Evolutionary conservation across 2,113 vertebrate species (phyloP).

Genomic region (Phaetusa simplex): DNA sequence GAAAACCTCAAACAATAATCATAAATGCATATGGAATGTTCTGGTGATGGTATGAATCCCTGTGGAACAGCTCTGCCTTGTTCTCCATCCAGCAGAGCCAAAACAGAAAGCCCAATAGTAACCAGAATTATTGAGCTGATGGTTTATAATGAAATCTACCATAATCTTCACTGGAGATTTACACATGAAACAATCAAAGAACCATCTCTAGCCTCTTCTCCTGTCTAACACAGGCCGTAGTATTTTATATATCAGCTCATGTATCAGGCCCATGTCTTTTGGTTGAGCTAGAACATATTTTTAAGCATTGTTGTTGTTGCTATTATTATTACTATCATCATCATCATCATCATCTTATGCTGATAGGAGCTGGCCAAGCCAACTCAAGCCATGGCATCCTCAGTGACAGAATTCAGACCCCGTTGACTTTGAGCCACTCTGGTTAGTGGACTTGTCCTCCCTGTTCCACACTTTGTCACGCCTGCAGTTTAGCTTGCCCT

Average conservation of each 20-base stretch:
- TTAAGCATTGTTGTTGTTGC: background rate
- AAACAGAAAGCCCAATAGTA: background rate
- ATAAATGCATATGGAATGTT: background rate
- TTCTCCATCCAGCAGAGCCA: background rate
- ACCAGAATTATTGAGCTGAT: background rate
- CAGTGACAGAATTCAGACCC: background rate
- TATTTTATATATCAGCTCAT: background rate
- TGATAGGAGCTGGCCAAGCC: background rate
- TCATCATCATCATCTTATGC: background rate
- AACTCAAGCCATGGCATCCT: background rate
- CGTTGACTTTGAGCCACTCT: background rate
- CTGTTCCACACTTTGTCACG: fast-evolving
- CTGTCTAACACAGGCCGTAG: background rate
- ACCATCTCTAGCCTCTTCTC: background rate
- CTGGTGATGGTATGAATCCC: background rate
- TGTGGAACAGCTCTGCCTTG: background rate
- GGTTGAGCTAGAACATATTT: background rate
- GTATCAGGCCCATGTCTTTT: background rate
- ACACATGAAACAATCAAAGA: background rate
- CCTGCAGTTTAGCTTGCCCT: background rate
- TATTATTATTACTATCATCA: background rate
- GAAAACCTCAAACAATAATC: background rate
- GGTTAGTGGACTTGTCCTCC: background rate
- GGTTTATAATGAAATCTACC: background rate
- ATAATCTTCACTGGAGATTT: background rate